Evolutionary conservation across 2,888 invertebrate species (phyloP).

Genomic region (Hoplodrina ambigua): DNA sequence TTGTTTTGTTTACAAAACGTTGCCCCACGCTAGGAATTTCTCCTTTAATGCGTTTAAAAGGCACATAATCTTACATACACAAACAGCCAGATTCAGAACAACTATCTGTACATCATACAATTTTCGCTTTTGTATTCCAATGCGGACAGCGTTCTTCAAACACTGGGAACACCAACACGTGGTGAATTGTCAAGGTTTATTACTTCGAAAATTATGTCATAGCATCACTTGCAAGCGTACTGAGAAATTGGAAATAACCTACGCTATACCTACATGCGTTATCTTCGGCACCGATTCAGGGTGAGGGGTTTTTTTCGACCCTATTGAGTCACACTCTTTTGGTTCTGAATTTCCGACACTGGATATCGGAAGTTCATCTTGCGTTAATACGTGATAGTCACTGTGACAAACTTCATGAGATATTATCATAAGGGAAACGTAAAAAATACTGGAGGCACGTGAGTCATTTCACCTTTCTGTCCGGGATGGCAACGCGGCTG

Average conservation of each 20-base stretch:
- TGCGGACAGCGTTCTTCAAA: background rate
- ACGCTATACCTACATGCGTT: background rate
- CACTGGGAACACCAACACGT: background rate
- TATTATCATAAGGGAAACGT: no score
- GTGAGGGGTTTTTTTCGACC: slow-evolving; percentile 6
- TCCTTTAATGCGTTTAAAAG: no score
- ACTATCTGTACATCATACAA: no score
- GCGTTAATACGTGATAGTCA: background rate
- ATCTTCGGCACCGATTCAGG: background rate
- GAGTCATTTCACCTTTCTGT: no score
- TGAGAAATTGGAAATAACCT: background rate
- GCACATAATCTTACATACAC: no score
- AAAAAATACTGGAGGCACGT: background rate
- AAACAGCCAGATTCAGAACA: no score
- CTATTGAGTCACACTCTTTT: slow-evolving; percentile 2
- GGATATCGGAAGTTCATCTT: no score
- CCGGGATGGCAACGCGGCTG: no score
- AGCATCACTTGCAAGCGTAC: background rate
- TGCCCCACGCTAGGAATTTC: no score
- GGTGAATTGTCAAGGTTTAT: background rate
- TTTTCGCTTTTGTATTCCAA: background rate
- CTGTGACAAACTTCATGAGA: no score
- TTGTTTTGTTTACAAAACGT: no score
- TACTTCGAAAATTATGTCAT: background rate
- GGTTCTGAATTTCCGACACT: background rate